Percentiles rank a stretch among this genome's conserved stretches.
These are phyloP conservation scores for Lates calcarifer DNA, from an alignment of 2,113 vertebrate species.

Conservation along the genomic window DNA sequence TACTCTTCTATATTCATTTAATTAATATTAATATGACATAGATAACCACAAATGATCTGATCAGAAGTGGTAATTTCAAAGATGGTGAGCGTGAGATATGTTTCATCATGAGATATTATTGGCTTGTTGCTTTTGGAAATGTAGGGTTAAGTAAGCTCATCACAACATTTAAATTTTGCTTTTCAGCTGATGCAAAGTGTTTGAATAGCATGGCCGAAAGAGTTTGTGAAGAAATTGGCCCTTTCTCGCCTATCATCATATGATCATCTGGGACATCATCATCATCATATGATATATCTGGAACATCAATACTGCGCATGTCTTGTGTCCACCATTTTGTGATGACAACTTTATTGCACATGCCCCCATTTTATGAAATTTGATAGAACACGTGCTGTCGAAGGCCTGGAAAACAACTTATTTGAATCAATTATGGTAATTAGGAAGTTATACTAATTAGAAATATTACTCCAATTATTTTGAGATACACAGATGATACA, in stretches of 20 bases:
- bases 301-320: conserved; percentile 67
- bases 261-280: conserved; percentile 24
- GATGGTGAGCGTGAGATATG: background rate
- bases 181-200: conserved; percentile 13
- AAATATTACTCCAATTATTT: background rate
- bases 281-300: conserved; percentile 23
- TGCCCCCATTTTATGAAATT: conserved; percentile 76
- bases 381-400: conserved; percentile 12
- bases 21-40: background rate
- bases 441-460: background rate
- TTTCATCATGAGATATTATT: background rate
- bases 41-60: background rate
- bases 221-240: conserved; percentile 12
- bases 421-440: background rate
- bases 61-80: background rate
- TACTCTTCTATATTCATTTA: background rate
- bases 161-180: background rate
- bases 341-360: conserved; percentile 55
- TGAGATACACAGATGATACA: background rate
- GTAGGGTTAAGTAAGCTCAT: conserved; percentile 18
- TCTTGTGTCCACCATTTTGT: conserved; percentile 75
- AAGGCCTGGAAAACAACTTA: conserved; percentile 4
- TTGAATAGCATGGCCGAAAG: background rate
- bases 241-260: conserved; percentile 25
- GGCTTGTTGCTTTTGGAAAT: conserved; percentile 2